These are phyloP conservation scores for Tiphia femorata DNA, from an alignment of 2,888 invertebrate genomes.

Conservation along the genomic window DNA sequence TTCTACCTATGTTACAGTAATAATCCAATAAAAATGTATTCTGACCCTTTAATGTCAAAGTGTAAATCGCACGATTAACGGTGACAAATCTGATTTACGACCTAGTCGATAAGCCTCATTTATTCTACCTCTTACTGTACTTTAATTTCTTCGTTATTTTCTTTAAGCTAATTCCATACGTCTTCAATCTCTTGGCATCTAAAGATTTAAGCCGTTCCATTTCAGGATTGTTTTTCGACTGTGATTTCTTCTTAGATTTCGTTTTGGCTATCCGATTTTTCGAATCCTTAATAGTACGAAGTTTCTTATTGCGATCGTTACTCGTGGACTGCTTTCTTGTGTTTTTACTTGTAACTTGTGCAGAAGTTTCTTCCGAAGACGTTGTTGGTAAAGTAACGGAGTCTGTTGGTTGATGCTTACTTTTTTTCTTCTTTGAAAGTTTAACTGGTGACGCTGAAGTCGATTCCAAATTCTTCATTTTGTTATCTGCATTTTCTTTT, in stretches of 20 bases:
- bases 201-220: slow-evolving; percentile 43
- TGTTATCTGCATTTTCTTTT: background rate
- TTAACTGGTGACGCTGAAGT: background rate
- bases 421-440: slow-evolving; percentile 44
- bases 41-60: no score
- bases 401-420: slow-evolving; percentile 12
- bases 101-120: background rate
- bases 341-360: slow-evolving; percentile 20
- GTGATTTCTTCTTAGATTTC: background rate
- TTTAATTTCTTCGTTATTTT: slow-evolving; percentile 85
- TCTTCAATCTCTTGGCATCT: slow-evolving; percentile 85
- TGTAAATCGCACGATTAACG: no score
- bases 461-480: no score
- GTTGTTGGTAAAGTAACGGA: no score
- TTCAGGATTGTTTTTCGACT: background rate
- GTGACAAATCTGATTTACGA: no score
- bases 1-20: no score
- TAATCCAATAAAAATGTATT: no score
- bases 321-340: slow-evolving; percentile 22
- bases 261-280: background rate
- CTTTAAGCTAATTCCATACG: slow-evolving; percentile 93
- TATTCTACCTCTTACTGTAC: slow-evolving; percentile 72
- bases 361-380: slow-evolving; percentile 12
- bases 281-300: no score
- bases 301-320: no score